Evolutionary conservation across 2,113 vertebrate species (phyloP).

Genomic region (Microcebus jonahi): DNA sequence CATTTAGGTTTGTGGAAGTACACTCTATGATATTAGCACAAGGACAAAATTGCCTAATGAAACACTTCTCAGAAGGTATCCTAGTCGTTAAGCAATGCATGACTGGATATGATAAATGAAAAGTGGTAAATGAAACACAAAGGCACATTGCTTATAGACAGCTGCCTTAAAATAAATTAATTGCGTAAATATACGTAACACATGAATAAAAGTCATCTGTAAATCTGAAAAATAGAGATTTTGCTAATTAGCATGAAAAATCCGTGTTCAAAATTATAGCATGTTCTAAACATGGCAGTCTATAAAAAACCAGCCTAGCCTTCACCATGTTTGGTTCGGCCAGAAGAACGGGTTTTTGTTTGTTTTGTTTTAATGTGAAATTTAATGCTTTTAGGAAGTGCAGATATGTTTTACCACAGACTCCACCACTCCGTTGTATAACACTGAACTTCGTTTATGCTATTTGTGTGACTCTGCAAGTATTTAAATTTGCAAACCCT

Average conservation of each 20-base stretch:
- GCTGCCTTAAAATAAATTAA: no score
- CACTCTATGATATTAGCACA: background rate
- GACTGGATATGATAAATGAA: background rate
- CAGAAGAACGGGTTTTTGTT: background rate
- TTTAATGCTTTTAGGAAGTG: background rate
- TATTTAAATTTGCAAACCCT: constrained; percentile 1
- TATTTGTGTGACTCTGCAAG: background rate
- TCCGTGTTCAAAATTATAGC: background rate
- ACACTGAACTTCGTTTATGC: background rate
- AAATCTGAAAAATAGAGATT: constrained; percentile 12
- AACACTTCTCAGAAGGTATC: background rate
- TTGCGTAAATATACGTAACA: background rate
- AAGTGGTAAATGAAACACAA: background rate
- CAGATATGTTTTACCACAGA: background rate
- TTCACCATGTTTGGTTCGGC: background rate
- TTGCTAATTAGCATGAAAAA: constrained; percentile 4
- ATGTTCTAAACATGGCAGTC: background rate
- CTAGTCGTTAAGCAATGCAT: background rate
- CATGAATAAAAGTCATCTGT: background rate
- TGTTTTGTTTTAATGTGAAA: background rate
- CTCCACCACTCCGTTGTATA: background rate
- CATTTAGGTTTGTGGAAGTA: background rate
- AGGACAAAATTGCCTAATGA: background rate
- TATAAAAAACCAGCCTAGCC: background rate
- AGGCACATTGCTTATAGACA: no score